Evolutionary conservation across 2,113 vertebrate species (phyloP), one percentile per base, ranked within the genome.

Genomic region (Erpornis zantholeuca): DNA sequence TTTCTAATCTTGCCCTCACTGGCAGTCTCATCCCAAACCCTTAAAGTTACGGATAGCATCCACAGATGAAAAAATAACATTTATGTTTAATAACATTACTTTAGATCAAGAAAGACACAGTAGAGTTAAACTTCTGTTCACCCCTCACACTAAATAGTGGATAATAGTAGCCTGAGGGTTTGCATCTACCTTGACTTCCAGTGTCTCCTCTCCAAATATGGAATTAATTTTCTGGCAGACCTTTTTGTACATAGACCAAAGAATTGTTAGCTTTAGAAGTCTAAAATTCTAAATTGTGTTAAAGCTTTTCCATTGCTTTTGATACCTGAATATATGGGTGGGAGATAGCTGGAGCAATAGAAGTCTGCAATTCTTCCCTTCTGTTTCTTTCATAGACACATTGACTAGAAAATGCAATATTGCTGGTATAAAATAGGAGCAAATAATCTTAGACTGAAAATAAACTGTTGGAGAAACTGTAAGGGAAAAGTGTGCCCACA

Each of bases 401-500:
- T 52, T 5, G 12, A 66, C 42, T 81, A 50, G 79, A 70, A 93
- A 93, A 86, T 50, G 24, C 38, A 92, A n/a, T 93, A 92, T 81
- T 84, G 44, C 56, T 68, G 33, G 52, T 38, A 45, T 80, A 85
- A 94, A 86, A n/a, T 36, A 88, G 59, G 29, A 90, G 52, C 47
- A 95, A 92, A 90, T 93, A 75, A 82, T 80, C 57, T 90, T 33
- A 77, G 80, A 47, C 35, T 63, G 68, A 90, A 94, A 94, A 88
- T 56, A 82, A 96, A 63, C 42, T 77, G 6, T 70, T 83, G 63
- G 56, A 86, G 86, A 92, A 85, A 85, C 25, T 80, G 38, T 29
- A 79, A 76, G 49, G 78, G 79, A 89, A 76, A 61, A 69, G 78
- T 47, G 27, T 90, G 79, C 78, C 89, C 66, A 92, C 70, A 92